A percentile compares a stretch with the other conserved stretches of the same genome.
Conservation (phyloP, 2,888 invertebrate genomes). For the Phyto melanocephala region DNA sequence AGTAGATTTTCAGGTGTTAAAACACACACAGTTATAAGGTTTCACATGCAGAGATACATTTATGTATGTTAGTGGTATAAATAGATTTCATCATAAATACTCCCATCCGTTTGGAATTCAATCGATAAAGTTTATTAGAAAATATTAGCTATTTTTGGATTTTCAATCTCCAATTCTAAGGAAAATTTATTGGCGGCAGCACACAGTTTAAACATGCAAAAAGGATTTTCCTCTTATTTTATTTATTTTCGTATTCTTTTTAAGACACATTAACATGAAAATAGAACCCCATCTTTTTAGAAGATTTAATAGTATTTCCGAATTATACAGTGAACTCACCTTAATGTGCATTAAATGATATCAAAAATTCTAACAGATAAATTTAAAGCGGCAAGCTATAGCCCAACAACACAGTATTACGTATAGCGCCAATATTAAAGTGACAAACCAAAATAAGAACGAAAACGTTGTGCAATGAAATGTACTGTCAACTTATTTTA, state of each 20-base stretch:
- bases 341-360: too few relatives aligned
- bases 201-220: neutral
- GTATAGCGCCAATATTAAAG: too few relatives aligned
- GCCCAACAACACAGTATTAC: too few relatives aligned
- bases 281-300: neutral
- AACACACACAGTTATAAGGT: neutral
- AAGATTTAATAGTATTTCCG: too few relatives aligned
- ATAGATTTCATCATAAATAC: too few relatives aligned
- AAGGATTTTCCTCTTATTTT: neutral
- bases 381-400: too few relatives aligned
- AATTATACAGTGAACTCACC: too few relatives aligned
- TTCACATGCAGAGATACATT: neutral
- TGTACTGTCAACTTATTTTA: too few relatives aligned
- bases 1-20: constrained; percentile 13
- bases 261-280: neutral
- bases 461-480: too few relatives aligned
- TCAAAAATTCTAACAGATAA: too few relatives aligned
- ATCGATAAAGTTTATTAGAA: constrained; percentile 20
- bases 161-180: neutral
- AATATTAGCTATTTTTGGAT: neutral
- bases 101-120: neutral
- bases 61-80: neutral
- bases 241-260: neutral
- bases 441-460: too few relatives aligned
- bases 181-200: neutral